These are phyloP conservation scores for Stichopus horrens DNA, from an alignment of 53 echinoderm and acorn worm genomes.

Conservation along the genomic window DNA sequence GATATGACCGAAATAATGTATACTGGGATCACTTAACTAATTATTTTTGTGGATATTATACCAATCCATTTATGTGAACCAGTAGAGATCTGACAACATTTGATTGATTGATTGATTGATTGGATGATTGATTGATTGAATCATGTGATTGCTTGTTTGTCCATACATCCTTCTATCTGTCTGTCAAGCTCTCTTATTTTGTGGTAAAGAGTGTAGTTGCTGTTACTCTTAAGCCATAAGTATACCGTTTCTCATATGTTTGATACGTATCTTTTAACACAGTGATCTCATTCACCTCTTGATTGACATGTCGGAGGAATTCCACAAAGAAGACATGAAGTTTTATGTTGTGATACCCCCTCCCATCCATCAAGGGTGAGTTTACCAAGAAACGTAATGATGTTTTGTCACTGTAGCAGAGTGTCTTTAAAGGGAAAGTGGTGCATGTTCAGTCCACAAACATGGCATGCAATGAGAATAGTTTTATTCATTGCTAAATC, in stretches of 20 bases:
- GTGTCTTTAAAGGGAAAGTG: too few relatives aligned
- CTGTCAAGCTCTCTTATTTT: neutral
- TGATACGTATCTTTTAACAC: neutral
- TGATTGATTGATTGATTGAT: neutral
- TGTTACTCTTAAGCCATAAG: neutral
- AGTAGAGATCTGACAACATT: too few relatives aligned
- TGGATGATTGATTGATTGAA: neutral
- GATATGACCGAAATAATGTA: too few relatives aligned
- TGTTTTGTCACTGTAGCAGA: neutral
- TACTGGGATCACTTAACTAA: too few relatives aligned
- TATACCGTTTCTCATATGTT: neutral
- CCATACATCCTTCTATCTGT: too few relatives aligned
- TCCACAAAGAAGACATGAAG: slow-evolving; percentile 67
- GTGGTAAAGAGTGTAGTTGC: neutral
- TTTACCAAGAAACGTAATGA: neutral
- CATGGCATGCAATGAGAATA: too few relatives aligned
- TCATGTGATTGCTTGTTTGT: too few relatives aligned
- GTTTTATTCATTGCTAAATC: too few relatives aligned
- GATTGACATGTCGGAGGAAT: slow-evolving; percentile 79
- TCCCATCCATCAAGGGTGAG: slow-evolving; percentile 67
- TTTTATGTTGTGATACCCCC: slow-evolving; percentile 88
- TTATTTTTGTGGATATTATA: too few relatives aligned
- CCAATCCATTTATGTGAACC: too few relatives aligned
- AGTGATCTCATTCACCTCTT: slow-evolving; percentile 83
- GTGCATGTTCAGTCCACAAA: too few relatives aligned